Percentiles rank a stretch among this genome's conserved stretches.
These are phyloP conservation scores for Drosophila picticornis DNA, from an alignment of 2,888 invertebrate genomes.

Conservation along the genomic window DNA sequence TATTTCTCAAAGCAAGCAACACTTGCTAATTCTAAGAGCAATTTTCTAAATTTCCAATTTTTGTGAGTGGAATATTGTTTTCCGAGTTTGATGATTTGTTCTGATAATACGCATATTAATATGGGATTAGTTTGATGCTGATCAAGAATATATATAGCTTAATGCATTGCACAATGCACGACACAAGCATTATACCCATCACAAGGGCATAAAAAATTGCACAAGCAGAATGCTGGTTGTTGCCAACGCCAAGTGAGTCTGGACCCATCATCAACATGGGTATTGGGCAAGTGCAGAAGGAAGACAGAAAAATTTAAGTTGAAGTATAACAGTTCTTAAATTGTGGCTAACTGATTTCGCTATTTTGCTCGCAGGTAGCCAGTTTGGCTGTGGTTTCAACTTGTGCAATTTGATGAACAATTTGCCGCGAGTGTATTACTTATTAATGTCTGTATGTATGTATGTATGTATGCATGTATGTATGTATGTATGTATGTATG, in stretches of 20 bases:
- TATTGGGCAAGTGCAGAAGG: background rate
- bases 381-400: constrained; percentile 3
- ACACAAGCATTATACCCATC: background rate
- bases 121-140: background rate
- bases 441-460: background rate
- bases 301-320: background rate
- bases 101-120: background rate
- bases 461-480: background rate
- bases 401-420: constrained; percentile 26
- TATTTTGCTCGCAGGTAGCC: background rate
- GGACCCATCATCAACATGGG: constrained; percentile 10
- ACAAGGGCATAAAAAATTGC: constrained; percentile 33
- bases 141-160: background rate
- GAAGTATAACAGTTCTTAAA: constrained; percentile 32
- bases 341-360: constrained; percentile 25
- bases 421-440: constrained; percentile 9
- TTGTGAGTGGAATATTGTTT: no score
- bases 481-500: background rate
- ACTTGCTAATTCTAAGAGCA: background rate
- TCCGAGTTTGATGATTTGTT: background rate
- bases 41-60: background rate
- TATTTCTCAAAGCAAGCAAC: background rate
- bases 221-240: constrained; percentile 25
- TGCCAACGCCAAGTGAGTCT: constrained; percentile 9
- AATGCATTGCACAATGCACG: background rate